A percentile compares a stretch with the other conserved stretches of the same genome.
Evolutionary conservation across 2,113 vertebrate species (phyloP).

Genomic region (Acrocephalus arundinaceus): DNA sequence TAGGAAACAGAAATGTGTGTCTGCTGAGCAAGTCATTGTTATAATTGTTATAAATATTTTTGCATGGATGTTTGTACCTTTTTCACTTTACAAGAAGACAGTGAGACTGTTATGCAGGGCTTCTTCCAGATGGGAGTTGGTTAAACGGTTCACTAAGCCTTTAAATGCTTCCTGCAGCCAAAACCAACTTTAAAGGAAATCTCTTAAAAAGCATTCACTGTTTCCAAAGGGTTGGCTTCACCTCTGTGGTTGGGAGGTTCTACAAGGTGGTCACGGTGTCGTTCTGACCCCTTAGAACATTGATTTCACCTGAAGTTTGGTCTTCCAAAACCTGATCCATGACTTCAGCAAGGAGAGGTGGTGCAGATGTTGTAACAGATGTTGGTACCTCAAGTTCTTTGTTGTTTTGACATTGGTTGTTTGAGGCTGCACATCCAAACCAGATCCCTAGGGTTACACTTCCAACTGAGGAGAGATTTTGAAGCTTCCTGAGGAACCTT

Average conservation of each 20-base stretch:
- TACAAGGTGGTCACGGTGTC: neutral
- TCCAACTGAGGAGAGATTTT: neutral
- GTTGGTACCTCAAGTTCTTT: neutral
- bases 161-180: neutral
- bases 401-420: neutral
- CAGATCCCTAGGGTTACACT: neutral
- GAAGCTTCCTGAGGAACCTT: neutral
- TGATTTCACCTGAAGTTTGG: neutral
- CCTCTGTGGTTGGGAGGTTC: neutral
- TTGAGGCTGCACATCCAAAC: neutral
- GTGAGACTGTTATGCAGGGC: neutral
- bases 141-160: neutral
- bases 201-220: neutral
- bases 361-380: neutral
- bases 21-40: neutral
- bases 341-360: neutral
- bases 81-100: neutral
- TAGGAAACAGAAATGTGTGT: neutral
- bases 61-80: neutral
- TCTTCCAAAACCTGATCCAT: neutral
- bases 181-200: neutral
- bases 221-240: neutral
- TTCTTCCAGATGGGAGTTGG: neutral
- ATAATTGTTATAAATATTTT: neutral
- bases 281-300: neutral